Evolutionary conservation across 2,888 invertebrate genomes (phyloP).

Genomic region (Cremastobaeus sp.): DNA sequence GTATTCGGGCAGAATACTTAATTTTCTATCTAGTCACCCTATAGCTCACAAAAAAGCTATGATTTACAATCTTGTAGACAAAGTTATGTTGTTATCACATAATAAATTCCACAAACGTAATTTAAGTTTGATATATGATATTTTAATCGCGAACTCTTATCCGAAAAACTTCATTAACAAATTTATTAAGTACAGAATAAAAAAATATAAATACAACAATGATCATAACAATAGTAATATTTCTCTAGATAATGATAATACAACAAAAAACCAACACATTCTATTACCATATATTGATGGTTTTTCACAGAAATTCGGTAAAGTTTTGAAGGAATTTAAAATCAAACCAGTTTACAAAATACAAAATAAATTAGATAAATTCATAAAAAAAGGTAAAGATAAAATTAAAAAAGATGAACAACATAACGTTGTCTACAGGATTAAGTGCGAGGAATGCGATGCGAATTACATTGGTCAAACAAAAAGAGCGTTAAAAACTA

Average conservation of each 20-base stretch:
- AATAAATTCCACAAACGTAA: neutral
- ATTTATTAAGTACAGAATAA: neutral
- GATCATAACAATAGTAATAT: neutral
- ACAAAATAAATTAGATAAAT: neutral
- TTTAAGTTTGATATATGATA: neutral
- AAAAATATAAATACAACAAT: neutral
- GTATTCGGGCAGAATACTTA: constrained; percentile 1
- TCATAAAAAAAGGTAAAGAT: neutral
- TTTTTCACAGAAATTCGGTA: too few relatives aligned
- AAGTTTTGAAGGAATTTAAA: neutral
- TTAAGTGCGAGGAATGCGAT: neutral
- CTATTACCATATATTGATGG: too few relatives aligned
- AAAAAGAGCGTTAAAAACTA: neutral
- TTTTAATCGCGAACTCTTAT: neutral
- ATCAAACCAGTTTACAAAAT: neutral
- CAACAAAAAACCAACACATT: too few relatives aligned
- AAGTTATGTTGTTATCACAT: constrained; percentile 1
- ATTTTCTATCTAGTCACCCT: constrained; percentile 6
- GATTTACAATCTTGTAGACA: constrained; percentile 6
- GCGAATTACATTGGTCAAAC: neutral
- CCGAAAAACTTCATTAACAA: neutral
- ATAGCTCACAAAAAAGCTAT: constrained; percentile 5
- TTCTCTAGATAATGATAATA: neutral
- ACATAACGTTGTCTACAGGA: neutral
- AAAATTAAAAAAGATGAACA: neutral